Evolutionary conservation across 1,140 invertebrate genomes (phyloP).

Genomic region (Mya arenaria): DNA sequence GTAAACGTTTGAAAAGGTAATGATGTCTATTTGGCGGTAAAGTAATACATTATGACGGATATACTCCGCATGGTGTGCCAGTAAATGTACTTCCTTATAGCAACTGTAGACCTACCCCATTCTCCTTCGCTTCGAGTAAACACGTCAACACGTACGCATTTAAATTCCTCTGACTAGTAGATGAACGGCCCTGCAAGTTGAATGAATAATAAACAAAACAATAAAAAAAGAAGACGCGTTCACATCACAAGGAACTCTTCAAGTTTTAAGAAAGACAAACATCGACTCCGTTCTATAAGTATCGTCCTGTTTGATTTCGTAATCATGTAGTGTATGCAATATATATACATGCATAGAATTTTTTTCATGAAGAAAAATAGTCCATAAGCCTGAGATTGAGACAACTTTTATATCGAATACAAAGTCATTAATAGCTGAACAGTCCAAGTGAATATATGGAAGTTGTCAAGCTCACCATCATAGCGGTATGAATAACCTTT

Average conservation of each 20-base stretch:
- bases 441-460: neutral
- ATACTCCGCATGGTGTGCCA: neutral
- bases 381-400: neutral
- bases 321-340: neutral
- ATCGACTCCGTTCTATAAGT: neutral
- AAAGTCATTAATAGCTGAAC: neutral
- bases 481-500: slow-evolving; percentile 73
- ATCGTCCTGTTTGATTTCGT: neutral
- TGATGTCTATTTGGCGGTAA: neutral
- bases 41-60: neutral
- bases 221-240: neutral
- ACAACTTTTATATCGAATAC: neutral
- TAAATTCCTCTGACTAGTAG: slow-evolving; percentile 76
- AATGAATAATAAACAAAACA: neutral
- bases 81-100: neutral
- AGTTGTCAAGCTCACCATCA: slow-evolving; percentile 69
- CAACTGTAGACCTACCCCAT: neutral
- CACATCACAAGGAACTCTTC: neutral
- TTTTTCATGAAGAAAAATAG: no score
- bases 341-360: neutral
- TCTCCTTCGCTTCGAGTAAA: slow-evolving; percentile 61
- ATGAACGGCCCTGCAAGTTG: slow-evolving; percentile 84
- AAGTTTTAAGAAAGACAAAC: neutral
- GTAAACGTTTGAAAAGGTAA: neutral
- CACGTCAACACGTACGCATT: slow-evolving; percentile 76